Percentiles rank a stretch among this genome's conserved stretches.
These are phyloP conservation scores for Porites rus DNA, from an alignment of 92 coral and sea anemone species.

Conservation along the genomic window DNA sequence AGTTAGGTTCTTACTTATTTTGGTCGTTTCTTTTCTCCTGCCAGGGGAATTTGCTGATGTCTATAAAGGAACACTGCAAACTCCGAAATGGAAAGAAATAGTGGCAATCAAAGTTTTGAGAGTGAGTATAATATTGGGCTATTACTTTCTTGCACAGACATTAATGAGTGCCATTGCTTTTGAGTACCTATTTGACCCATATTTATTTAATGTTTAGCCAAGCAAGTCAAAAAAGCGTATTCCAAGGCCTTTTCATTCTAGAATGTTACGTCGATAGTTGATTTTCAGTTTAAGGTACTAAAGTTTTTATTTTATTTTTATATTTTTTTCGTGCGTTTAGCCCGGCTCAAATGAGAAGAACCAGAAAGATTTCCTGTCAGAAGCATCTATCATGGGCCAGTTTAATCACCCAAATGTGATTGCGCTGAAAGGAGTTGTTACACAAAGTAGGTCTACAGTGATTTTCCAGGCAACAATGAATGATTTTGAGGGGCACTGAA, in stretches of 20 bases:
- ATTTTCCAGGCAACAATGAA: neutral
- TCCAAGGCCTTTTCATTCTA: no score
- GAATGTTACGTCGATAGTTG: no score
- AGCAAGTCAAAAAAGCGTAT: no score
- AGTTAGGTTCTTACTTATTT: neutral
- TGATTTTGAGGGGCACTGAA: neutral
- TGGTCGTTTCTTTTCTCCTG: slow-evolving; percentile 1
- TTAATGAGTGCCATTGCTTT: neutral
- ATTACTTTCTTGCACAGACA: no score
- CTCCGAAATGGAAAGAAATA: slow-evolving; percentile 51
- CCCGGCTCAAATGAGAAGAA: slow-evolving; percentile 63
- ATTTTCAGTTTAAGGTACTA: no score
- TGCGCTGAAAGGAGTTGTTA: slow-evolving; percentile 68
- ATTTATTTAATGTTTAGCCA: no score
- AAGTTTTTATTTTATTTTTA: no score
- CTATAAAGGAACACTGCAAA: slow-evolving; percentile 76
- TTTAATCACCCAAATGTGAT: slow-evolving; percentile 78
- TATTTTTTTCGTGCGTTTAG: slow-evolving; percentile 24
- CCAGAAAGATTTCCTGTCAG: slow-evolving; percentile 73
- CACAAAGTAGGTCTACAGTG: slow-evolving; percentile 54
- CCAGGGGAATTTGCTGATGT: slow-evolving; percentile 97
- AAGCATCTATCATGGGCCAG: slow-evolving; percentile 82
- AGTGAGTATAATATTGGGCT: slow-evolving; percentile 45
- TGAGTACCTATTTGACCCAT: no score
- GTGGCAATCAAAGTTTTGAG: slow-evolving; percentile 91